Evolutionary conservation across 2,797 vertebrate species (phyloP).

Genomic region (Sus cebifrons): DNA sequence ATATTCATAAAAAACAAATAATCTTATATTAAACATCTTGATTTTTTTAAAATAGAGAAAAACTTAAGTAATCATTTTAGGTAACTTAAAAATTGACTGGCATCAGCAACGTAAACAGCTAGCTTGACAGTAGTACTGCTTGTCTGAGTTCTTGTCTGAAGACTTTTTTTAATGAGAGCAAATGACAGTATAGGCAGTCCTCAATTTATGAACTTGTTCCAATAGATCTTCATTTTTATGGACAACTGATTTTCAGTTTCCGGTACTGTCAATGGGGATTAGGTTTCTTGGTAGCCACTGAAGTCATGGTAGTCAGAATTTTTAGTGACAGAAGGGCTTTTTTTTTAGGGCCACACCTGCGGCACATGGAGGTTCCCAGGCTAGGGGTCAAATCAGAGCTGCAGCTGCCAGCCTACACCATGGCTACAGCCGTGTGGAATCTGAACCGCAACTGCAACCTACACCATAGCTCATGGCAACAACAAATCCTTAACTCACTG

Average conservation of each 20-base stretch:
- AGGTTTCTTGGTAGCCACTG: conserved; percentile 10
- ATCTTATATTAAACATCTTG: not conserved
- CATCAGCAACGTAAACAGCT: not conserved
- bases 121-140: not conserved
- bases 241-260: not conserved
- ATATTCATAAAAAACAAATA: not conserved
- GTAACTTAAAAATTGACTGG: not conserved
- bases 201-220: not conserved
- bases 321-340: not conserved
- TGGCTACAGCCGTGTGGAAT: no score
- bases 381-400: no score
- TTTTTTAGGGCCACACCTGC: no score
- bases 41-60: not conserved
- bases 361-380: no score
- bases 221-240: not conserved
- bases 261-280: not conserved
- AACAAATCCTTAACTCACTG: no score
- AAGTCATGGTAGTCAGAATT: not conserved
- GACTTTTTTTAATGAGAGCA: not conserved
- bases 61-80: conserved; percentile 9
- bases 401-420: no score
- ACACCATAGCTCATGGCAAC: no score
- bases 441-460: no score
- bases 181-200: not conserved
- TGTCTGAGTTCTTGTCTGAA: not conserved